Evolutionary conservation across 1,140 invertebrate genomes (phyloP), one percentile per base, ranked within the genome.

Genomic region (Arctopsyche grandis): DNA sequence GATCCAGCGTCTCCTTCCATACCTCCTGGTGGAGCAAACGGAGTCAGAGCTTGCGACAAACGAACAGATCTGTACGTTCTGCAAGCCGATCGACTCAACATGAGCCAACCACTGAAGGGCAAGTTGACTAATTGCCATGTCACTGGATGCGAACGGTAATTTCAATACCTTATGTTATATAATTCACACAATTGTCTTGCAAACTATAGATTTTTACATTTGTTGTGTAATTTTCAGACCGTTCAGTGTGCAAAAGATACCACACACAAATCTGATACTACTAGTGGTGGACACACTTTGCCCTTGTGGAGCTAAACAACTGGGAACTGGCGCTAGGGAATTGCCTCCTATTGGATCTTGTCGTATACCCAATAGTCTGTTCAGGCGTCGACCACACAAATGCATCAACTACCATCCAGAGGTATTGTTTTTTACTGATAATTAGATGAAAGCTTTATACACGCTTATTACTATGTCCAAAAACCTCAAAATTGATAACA

Each of bases 231-330:
- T 43, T 81, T 79, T 16, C 86, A 96, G 95, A 82, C 95, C 95
- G 12, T 98, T 97, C 87, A 97, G 96, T 86, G 95, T 97, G 10
- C 96, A 97, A 84, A 96, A 96, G 88, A 96, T 97, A 83, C 95
- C 93, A 48, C 94, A 96, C 84, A 97, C 96, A 83, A 98, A 98
- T 89, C 87, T 98, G 63, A 95, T 98, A 71, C 87, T 97, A 74
- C 87, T 97, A 24, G 96, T 97, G 52, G 95, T 97, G 69, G 95
- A 97, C 85, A 97, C 95, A 0, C 86, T 95, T 75, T 97, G 96
- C 87, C 94, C 95, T 43, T 98, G 96, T 86, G 94, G 94, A 29
- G 94, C 92, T 82, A 96, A 95, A 85, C 93, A 94, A 84, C 88
- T 95, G 56, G 94, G 93, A 84, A 94, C 96, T 82, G 91, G 91